Conservation (phyloP, 2,797 vertebrate genomes). For the Erithacus rubecula region DNA sequence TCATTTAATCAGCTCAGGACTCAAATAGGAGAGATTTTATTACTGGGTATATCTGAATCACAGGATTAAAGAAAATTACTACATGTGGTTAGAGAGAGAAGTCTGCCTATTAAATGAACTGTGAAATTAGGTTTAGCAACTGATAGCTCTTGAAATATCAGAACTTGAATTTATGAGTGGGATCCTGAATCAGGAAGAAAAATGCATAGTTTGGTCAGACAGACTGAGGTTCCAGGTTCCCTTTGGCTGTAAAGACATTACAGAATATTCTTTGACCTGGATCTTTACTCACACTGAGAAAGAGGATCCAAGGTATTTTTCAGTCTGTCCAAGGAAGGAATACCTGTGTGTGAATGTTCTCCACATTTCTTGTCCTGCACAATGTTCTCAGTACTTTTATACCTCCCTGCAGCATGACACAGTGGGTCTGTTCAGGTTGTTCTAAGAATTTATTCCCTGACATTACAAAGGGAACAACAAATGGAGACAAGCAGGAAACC, state of each 20-base stretch:
- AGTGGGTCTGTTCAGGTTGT: neutral
- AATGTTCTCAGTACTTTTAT: neutral
- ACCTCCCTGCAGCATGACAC: neutral
- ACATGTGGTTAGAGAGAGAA: neutral
- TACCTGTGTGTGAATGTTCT: neutral
- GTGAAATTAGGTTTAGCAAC: neutral
- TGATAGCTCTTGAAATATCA: neutral
- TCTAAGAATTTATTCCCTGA: neutral
- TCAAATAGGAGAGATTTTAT: neutral
- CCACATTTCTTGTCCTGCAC: neutral
- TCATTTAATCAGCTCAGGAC: neutral
- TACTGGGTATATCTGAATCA: neutral
- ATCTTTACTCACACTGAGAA: neutral
- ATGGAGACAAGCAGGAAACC: neutral
- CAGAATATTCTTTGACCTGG: neutral
- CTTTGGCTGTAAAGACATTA: neutral
- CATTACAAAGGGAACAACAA: neutral
- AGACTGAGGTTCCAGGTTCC: neutral
- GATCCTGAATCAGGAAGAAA: neutral
- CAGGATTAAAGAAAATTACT: neutral
- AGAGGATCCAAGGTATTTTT: neutral
- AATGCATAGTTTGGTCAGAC: neutral
- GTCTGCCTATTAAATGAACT: neutral
- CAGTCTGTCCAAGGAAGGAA: neutral
- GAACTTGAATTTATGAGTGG: neutral